Percentiles rank a stretch among this genome's conserved stretches.
phyloP scores from a whole-genome alignment of 1,140 invertebrate genomes.

The Cryptotermes secundus region DNA sequence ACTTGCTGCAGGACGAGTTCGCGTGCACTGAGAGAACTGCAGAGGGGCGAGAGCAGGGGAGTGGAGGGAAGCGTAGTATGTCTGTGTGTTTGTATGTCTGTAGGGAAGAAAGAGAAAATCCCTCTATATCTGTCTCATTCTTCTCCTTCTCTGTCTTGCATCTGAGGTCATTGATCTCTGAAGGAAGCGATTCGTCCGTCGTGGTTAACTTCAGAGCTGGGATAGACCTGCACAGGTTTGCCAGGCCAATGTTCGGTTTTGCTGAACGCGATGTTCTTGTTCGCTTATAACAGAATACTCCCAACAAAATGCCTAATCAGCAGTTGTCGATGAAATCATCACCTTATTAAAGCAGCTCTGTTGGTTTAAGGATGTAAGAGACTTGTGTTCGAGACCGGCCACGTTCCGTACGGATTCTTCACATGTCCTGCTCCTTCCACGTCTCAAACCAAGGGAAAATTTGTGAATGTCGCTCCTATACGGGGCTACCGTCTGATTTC shows the following conservation, averaged over 20 bases:
- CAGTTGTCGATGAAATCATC: no score
- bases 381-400: no score
- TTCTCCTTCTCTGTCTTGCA: not conserved
- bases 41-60: not conserved
- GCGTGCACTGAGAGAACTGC: not conserved
- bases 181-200: not conserved
- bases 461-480: no score
- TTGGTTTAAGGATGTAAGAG: no score
- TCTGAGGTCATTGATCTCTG: not conserved
- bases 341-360: no score
- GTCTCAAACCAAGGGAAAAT: no score
- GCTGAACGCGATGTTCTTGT: not conserved
- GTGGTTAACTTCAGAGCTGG: not conserved
- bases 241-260: not conserved
- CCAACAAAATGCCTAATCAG: no score
- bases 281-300: not conserved
- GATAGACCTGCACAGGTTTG: not conserved
- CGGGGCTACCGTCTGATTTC: no score
- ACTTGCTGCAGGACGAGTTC: not conserved
- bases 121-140: not conserved
- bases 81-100: conserved; percentile 16
- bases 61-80: not conserved
- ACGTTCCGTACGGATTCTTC: no score
- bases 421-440: no score
- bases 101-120: conserved; percentile 9